Evolutionary conservation across 2,113 vertebrate genomes (phyloP).

Genomic region (pig (Sus scrofa)): DNA sequence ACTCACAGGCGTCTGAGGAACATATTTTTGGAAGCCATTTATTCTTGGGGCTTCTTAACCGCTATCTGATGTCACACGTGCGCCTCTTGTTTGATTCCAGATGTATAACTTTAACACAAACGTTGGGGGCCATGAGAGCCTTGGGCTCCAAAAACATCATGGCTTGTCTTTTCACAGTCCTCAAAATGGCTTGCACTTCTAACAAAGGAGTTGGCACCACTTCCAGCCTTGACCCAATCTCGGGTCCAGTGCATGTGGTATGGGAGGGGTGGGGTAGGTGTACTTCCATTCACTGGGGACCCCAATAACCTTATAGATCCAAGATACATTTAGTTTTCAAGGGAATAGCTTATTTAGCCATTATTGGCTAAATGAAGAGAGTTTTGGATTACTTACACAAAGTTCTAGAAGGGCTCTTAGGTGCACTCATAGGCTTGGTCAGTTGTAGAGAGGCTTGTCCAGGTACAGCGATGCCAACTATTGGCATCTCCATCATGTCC

Average conservation of each 20-base stretch:
- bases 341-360: background rate
- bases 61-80: background rate
- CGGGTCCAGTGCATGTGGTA: background rate
- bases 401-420: background rate
- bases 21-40: background rate
- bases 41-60: background rate
- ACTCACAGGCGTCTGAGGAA: background rate
- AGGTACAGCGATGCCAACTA: fast-evolving
- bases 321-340: background rate
- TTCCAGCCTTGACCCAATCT: background rate
- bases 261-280: too few relatives aligned
- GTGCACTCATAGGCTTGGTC: background rate
- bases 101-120: background rate
- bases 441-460: background rate
- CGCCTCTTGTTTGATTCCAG: slow-evolving; percentile 41
- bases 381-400: background rate
- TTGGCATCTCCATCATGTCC: background rate
- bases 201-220: background rate
- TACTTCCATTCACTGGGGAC: background rate
- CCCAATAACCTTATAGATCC: background rate
- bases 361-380: background rate
- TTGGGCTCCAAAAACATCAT: background rate
- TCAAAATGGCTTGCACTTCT: background rate
- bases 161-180: background rate
- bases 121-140: background rate